phyloP scores from a whole-genome alignment of 2,113 vertebrate genomes.

The Colinus virginianus region DNA sequence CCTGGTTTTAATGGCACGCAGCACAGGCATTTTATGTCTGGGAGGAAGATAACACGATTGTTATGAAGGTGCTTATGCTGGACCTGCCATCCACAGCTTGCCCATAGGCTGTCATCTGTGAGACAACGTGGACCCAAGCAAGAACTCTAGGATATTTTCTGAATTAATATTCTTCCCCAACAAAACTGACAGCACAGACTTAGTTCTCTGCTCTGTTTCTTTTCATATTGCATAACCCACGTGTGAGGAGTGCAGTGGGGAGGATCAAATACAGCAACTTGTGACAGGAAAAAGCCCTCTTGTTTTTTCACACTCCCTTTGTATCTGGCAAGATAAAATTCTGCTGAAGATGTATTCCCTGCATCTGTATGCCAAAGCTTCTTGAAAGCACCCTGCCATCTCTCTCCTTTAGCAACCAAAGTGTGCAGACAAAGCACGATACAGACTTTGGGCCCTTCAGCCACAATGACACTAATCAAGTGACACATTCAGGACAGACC shows the following conservation, averaged over 20 bases:
- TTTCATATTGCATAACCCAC: accelerated
- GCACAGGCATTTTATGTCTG: neutral
- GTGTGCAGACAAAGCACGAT: neutral
- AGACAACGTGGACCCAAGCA: neutral
- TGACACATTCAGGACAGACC: neutral
- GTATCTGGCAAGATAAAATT: neutral
- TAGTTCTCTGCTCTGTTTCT: neutral
- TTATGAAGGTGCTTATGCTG: neutral
- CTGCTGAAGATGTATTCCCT: neutral
- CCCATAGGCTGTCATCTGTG: neutral
- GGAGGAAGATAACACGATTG: neutral
- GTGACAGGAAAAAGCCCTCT: neutral
- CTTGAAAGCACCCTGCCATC: neutral
- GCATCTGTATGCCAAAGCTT: neutral
- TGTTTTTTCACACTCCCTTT: neutral
- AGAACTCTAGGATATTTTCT: neutral
- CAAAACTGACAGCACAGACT: neutral
- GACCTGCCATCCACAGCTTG: neutral
- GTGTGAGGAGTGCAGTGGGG: neutral
- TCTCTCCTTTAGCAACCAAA: neutral
- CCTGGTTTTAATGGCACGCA: neutral
- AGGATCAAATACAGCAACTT: neutral
- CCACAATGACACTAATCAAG: neutral
- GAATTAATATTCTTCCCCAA: neutral
- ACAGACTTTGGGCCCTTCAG: neutral